Evolutionary conservation across 2,888 invertebrate species (phyloP).

Genomic region (Limnephilus marmoratus): DNA sequence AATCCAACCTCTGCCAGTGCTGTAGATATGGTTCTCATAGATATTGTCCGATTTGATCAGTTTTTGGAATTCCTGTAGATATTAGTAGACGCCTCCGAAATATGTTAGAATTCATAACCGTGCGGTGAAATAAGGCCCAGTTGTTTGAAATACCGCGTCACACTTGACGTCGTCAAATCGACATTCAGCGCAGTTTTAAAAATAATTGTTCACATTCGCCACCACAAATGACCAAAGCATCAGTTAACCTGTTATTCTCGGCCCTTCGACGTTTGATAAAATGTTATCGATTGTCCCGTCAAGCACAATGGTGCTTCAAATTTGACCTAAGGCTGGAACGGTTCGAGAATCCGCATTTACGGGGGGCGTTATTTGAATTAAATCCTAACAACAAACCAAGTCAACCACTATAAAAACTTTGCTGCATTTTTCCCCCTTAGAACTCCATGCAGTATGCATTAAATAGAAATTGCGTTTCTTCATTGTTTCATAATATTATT

Average conservation of each 20-base stretch:
- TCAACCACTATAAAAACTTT: too few species aligned
- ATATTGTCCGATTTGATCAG: too few species aligned
- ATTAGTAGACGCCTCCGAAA: too few species aligned
- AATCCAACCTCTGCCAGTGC: too few species aligned
- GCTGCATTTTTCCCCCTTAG: too few species aligned
- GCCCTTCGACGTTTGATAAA: background rate
- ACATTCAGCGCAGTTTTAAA: background rate
- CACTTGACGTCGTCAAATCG: background rate
- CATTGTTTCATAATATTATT: too few species aligned
- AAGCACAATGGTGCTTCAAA: background rate
- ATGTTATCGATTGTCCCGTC: background rate
- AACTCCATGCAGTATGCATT: too few species aligned
- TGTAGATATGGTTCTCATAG: too few species aligned
- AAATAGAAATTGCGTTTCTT: too few species aligned
- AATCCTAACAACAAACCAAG: too few species aligned
- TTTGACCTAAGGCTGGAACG: background rate
- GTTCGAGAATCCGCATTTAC: background rate
- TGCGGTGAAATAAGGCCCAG: background rate
- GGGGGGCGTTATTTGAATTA: background rate
- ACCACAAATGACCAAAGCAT: background rate
- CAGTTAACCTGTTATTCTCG: too few species aligned
- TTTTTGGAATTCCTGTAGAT: too few species aligned
- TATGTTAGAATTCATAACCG: background rate
- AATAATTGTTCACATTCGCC: background rate
- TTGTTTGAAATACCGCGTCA: background rate